These are phyloP conservation scores for Tribolium freemani DNA, from an alignment of 2,888 invertebrate species.

Conservation along the genomic window DNA sequence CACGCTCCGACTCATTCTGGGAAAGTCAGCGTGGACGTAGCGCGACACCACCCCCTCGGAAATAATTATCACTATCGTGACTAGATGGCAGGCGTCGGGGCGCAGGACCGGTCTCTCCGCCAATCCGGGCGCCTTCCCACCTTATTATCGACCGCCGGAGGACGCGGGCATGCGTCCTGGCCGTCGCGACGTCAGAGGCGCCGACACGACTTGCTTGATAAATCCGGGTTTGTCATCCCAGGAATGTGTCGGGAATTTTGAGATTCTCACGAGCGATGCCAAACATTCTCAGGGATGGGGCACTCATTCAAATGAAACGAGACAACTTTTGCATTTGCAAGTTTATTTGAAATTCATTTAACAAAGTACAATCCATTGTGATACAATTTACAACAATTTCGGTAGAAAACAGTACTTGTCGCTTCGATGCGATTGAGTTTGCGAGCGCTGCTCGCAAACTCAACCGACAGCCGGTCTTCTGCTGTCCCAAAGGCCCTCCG, in stretches of 20 bases:
- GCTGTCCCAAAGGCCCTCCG: conserved; percentile 44
- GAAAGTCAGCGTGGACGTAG: conserved; percentile 59
- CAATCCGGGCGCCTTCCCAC: conserved; percentile 56
- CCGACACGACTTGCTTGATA: conserved; percentile 34
- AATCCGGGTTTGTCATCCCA: conserved; percentile 27
- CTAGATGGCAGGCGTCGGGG: conserved; percentile 62
- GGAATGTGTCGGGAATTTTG: conserved; percentile 27
- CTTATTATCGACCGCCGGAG: conserved; percentile 53
- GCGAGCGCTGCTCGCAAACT: conserved; percentile 49
- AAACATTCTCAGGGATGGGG: conserved; percentile 4
- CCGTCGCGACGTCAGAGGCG: conserved; percentile 39
- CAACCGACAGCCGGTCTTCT: conserved; percentile 42
- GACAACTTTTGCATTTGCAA: conserved; percentile 46
- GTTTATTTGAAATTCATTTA: conserved; percentile 66
- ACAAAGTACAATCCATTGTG: conserved; percentile 69
- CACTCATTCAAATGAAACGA: conserved; percentile 2
- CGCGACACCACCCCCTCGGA: conserved; percentile 62
- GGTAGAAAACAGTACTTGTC: conserved; percentile 64
- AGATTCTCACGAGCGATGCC: conserved; percentile 34
- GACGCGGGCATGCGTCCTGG: conserved; percentile 44
- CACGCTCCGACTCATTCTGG: conserved; percentile 62
- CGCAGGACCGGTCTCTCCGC: conserved; percentile 59
- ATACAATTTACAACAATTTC: conserved; percentile 67
- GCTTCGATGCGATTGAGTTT: conserved; percentile 46
- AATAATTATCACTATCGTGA: conserved; percentile 59